phyloP scores from a whole-genome alignment of 2,888 invertebrate species.

The Drosophila anomalata region DNA sequence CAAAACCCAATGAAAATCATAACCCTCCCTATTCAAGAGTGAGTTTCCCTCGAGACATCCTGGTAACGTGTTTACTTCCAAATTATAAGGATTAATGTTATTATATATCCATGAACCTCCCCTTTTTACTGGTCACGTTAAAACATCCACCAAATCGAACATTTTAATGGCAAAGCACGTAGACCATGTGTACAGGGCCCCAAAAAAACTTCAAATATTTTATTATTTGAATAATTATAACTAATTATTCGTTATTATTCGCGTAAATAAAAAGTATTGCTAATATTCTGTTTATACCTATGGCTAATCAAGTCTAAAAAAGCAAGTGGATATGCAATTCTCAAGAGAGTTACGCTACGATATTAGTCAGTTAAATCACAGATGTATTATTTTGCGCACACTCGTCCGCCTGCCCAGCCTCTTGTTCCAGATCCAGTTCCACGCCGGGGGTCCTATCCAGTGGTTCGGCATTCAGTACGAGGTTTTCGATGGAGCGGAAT shows the following conservation, averaged over 20 bases:
- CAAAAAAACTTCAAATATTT: constrained; percentile 6
- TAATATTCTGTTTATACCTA: constrained; percentile 60
- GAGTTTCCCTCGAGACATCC: constrained; percentile 16
- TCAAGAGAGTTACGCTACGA: constrained; percentile 42
- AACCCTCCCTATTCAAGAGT: no score
- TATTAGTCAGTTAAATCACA: constrained; percentile 82
- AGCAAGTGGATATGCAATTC: constrained; percentile 75
- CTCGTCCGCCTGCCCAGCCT: constrained; percentile 68
- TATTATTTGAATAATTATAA: no score
- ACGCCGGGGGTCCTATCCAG: constrained; percentile 80
- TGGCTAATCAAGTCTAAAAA: constrained; percentile 75
- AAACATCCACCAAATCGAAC: constrained; percentile 54
- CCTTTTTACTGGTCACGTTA: constrained; percentile 64
- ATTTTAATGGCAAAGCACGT: constrained; percentile 68
- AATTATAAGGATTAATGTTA: constrained; percentile 51
- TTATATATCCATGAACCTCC: constrained; percentile 35
- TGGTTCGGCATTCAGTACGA: constrained; percentile 81
- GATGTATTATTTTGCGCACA: constrained; percentile 76
- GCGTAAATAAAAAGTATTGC: constrained; percentile 67
- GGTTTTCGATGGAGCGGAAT: constrained; percentile 81
- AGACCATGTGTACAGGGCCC: constrained; percentile 44
- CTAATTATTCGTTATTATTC: constrained; percentile 54
- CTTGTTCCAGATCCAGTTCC: constrained; percentile 61
- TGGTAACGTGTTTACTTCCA: constrained; percentile 59
- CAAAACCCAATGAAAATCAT: no score